These are phyloP conservation scores for Acleris cristana DNA, from an alignment of 2,888 invertebrate species.

Conservation along the genomic window DNA sequence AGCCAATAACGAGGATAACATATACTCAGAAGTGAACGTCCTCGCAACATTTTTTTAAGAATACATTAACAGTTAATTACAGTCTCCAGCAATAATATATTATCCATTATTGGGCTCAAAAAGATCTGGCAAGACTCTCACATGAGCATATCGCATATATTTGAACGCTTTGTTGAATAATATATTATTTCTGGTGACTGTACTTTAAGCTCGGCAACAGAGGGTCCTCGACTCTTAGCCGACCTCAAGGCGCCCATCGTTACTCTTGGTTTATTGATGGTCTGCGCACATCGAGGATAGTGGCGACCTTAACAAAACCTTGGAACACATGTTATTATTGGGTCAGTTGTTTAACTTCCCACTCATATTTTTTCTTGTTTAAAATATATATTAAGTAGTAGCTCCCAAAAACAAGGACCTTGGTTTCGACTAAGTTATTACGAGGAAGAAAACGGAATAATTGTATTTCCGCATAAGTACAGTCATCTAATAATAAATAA, in stretches of 20 bases:
- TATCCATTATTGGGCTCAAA: too few species aligned
- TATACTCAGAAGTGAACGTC: too few species aligned
- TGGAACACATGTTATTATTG: constrained; percentile 40
- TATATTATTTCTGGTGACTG: too few species aligned
- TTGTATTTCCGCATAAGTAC: constrained; percentile 19
- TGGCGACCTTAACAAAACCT: constrained; percentile 41
- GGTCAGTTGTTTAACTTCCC: constrained; percentile 35
- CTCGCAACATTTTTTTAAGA: too few species aligned
- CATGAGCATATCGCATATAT: too few species aligned
- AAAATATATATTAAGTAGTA: background rate
- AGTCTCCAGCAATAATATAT: too few species aligned
- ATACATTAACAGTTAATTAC: too few species aligned
- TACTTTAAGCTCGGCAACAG: background rate
- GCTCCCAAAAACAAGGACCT: constrained; percentile 11
- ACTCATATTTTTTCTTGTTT: constrained; percentile 20
- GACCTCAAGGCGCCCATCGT: constrained; percentile 14
- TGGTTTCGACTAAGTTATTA: constrained; percentile 31
- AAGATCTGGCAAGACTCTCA: too few species aligned
- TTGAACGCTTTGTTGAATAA: too few species aligned
- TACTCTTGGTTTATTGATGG: constrained; percentile 22
- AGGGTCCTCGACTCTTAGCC: constrained; percentile 5
- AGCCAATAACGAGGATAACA: too few species aligned
- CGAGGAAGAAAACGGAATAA: constrained; percentile 30
- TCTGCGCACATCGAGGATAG: constrained; percentile 40
- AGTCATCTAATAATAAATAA: background rate